Evolutionary conservation across 2,797 vertebrate species (phyloP).

Genomic region (Urosaurus nigricauda): DNA sequence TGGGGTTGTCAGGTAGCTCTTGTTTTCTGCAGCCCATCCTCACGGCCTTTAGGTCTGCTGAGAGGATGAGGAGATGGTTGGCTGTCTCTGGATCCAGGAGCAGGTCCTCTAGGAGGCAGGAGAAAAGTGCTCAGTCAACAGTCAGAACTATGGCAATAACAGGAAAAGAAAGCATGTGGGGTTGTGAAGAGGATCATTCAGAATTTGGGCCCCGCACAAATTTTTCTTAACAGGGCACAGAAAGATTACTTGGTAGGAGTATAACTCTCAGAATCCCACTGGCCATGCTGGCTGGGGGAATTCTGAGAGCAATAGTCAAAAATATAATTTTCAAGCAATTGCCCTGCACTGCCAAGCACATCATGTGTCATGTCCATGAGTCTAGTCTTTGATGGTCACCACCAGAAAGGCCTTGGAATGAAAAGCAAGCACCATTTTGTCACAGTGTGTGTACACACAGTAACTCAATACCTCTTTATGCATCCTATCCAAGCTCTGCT

Average conservation of each 20-base stretch:
- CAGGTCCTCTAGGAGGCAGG: constrained; percentile 74
- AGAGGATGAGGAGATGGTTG: constrained; percentile 81
- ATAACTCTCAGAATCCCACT: too few relatives aligned
- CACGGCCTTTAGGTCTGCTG: constrained; percentile 77
- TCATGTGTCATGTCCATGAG: too few relatives aligned
- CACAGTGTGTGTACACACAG: neutral
- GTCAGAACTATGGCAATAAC: neutral
- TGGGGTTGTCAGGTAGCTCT: constrained; percentile 75
- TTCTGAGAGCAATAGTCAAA: too few relatives aligned
- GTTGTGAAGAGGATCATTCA: neutral
- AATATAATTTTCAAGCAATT: too few relatives aligned
- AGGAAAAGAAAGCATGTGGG: neutral
- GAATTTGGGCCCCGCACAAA: too few relatives aligned
- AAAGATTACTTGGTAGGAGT: too few relatives aligned
- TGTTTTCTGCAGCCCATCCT: constrained; percentile 76
- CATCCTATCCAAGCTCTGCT: neutral
- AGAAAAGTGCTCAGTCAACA: neutral
- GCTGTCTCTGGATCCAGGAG: constrained; percentile 78
- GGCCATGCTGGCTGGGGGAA: too few relatives aligned
- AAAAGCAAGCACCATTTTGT: neutral
- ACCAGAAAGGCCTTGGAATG: too few relatives aligned
- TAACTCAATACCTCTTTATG: too few relatives aligned
- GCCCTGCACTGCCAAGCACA: too few relatives aligned
- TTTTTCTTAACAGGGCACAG: too few relatives aligned
- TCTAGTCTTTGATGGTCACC: too few relatives aligned